phyloP scores from a whole-genome alignment of 2,888 invertebrate genomes.

The Mesopsocus fuscifrons region DNA sequence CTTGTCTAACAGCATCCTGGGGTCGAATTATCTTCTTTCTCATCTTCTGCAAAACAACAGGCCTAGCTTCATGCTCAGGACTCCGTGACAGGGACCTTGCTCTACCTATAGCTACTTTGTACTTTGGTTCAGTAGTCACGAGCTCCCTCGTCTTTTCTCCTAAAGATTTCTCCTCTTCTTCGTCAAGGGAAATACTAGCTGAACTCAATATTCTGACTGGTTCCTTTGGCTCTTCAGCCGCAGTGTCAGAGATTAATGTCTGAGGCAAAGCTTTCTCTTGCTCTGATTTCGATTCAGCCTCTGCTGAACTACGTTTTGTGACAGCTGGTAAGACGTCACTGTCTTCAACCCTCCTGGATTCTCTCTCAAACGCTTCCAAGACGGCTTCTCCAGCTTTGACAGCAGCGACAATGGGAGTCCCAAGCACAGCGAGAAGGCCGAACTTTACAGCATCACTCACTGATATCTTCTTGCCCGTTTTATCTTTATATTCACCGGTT shows the following conservation, averaged over 20 bases:
- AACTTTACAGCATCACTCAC: constrained; percentile 56
- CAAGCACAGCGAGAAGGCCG: constrained; percentile 55
- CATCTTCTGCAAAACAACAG: constrained; percentile 55
- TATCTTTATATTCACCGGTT: constrained; percentile 47
- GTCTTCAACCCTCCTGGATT: neutral
- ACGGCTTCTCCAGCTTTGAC: constrained; percentile 48
- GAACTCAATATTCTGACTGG: constrained; percentile 20
- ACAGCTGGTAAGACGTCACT: too few species aligned
- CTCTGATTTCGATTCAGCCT: constrained; percentile 15
- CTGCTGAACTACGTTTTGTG: too few species aligned
- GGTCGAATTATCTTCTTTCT: constrained; percentile 55
- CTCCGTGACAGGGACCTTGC: constrained; percentile 34
- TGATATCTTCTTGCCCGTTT: constrained; percentile 41
- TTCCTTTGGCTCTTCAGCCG: constrained; percentile 17
- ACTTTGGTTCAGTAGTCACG: constrained; percentile 43
- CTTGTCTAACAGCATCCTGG: constrained; percentile 55
- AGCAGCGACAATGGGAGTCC: constrained; percentile 53
- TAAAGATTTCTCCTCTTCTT: constrained; percentile 28
- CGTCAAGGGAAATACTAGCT: constrained; percentile 23
- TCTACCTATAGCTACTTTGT: constrained; percentile 40
- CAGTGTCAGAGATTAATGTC: constrained; percentile 26
- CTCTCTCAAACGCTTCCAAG: constrained; percentile 19
- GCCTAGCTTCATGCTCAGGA: constrained; percentile 40
- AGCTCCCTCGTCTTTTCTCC: constrained; percentile 36
- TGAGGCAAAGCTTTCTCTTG: constrained; percentile 11